Evolutionary conservation across 64 coral and sea anemone species (phyloP).

Genomic region (Dendrophyllia cribrosa): DNA sequence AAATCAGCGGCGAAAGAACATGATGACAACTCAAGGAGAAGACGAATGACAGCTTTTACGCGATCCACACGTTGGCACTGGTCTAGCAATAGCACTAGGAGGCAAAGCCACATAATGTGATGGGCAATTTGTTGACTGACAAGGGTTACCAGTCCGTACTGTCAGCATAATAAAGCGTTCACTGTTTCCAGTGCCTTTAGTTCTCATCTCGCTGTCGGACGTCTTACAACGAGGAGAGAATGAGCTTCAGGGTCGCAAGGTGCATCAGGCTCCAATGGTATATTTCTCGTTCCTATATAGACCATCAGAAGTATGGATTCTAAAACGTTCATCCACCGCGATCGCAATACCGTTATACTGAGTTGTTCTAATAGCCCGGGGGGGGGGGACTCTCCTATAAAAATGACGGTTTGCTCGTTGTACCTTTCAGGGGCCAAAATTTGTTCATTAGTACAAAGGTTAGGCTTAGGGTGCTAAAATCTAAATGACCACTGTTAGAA

Average conservation of each 20-base stretch:
- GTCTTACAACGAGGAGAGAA: background rate
- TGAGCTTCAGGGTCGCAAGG: background rate
- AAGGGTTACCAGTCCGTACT: background rate
- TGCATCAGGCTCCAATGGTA: background rate
- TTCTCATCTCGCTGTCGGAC: background rate
- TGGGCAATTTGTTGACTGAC: background rate
- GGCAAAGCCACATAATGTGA: conserved; percentile 8
- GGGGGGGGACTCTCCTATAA: too few relatives aligned
- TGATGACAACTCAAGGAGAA: conserved; percentile 52
- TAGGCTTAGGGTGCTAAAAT: too few relatives aligned
- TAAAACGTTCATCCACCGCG: background rate
- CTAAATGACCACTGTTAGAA: too few relatives aligned
- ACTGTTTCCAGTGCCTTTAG: background rate
- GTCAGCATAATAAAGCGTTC: background rate
- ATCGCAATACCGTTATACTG: too few relatives aligned
- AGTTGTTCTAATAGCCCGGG: background rate
- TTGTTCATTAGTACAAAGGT: too few relatives aligned
- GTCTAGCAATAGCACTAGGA: conserved; percentile 29
- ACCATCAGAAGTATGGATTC: background rate
- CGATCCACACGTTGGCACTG: conserved; percentile 82
- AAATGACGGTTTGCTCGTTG: too few relatives aligned
- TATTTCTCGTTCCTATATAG: background rate
- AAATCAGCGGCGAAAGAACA: conserved; percentile 83
- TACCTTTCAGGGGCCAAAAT: too few relatives aligned
- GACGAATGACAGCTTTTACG: conserved; percentile 61